A percentile compares a stretch with the other conserved stretches of the same genome.
Conservation (phyloP, 1,140 invertebrate genomes). For the Pseudachorutes palmiensis region DNA sequence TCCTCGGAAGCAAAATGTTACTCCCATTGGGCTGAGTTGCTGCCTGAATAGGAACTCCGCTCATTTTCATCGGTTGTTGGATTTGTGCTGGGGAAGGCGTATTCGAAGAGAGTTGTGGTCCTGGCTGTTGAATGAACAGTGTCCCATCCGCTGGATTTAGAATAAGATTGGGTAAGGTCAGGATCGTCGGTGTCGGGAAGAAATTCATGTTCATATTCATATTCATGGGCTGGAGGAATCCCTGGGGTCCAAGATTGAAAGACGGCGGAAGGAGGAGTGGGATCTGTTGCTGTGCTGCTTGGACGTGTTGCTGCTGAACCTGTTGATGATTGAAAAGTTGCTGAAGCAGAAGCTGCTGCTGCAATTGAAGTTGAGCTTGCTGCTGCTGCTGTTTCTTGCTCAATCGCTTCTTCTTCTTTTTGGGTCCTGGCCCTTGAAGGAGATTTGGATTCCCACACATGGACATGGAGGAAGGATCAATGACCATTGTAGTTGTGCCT, state of each 20-base stretch:
- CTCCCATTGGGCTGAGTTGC: neutral
- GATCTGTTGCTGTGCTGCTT: conserved; percentile 16
- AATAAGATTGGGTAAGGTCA: conserved; percentile 37
- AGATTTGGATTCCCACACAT: conserved; percentile 23
- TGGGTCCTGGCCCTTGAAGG: conserved; percentile 16
- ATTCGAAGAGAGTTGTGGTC: conserved; percentile 17
- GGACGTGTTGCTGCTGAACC: conserved; percentile 30
- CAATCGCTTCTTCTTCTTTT: conserved; percentile 37
- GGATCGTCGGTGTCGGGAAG: conserved; percentile 34
- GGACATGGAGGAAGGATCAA: conserved; percentile 22
- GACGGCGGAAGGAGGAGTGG: conserved; percentile 37
- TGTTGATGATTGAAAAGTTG: conserved; percentile 32
- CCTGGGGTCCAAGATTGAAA: conserved; percentile 35
- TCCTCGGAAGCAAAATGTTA: conserved; percentile 33
- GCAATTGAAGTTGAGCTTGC: conserved; percentile 33
- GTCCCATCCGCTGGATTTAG: conserved; percentile 37
- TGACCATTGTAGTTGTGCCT: conserved; percentile 33
- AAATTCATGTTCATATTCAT: conserved; percentile 38
- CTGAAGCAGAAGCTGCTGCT: conserved; percentile 34
- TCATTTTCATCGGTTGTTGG: neutral
- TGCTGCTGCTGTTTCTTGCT: conserved; percentile 38
- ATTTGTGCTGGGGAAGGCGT: conserved; percentile 8
- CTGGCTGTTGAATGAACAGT: conserved; percentile 34
- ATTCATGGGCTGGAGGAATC: conserved; percentile 37
- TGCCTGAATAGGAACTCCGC: neutral